phyloP scores from a whole-genome alignment of 2,113 vertebrate genomes.

The Coracopsis vasa region DNA sequence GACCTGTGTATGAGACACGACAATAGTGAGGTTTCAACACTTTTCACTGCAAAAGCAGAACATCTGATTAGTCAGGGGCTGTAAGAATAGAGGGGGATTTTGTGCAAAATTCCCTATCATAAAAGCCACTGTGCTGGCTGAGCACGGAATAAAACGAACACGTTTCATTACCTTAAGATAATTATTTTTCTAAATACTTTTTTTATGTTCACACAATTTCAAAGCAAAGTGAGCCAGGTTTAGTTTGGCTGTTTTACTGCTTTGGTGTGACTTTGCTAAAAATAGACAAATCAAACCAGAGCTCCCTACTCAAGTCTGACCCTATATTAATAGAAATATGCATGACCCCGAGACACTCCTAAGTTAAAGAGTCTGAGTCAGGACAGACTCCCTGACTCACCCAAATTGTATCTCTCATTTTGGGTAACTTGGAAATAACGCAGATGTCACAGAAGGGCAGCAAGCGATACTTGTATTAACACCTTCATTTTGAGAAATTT shows the following conservation, averaged over 20 bases:
- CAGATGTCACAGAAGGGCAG: neutral
- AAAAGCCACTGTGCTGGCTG: neutral
- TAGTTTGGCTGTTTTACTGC: neutral
- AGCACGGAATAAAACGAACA: neutral
- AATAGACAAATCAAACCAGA: constrained; percentile 9
- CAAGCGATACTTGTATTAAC: neutral
- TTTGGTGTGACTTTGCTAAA: constrained; percentile 1
- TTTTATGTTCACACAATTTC: neutral
- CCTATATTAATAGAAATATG: constrained; percentile 13
- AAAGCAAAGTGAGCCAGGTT: neutral
- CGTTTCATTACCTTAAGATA: neutral
- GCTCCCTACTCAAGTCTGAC: constrained; percentile 6
- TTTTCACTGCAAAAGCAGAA: neutral
- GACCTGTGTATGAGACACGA: neutral
- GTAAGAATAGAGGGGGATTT: neutral
- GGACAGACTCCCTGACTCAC: constrained; percentile 21
- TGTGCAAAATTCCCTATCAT: neutral
- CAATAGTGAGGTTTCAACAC: neutral
- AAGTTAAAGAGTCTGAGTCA: neutral
- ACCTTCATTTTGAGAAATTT: constrained; percentile 15
- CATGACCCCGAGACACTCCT: neutral
- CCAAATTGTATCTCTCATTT: constrained; percentile 21
- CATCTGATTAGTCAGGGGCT: neutral
- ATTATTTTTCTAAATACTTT: neutral
- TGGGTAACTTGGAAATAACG: neutral